Evolutionary conservation across 2,888 invertebrate genomes (phyloP).

Genomic region (Chrysotoxum bicinctum): DNA sequence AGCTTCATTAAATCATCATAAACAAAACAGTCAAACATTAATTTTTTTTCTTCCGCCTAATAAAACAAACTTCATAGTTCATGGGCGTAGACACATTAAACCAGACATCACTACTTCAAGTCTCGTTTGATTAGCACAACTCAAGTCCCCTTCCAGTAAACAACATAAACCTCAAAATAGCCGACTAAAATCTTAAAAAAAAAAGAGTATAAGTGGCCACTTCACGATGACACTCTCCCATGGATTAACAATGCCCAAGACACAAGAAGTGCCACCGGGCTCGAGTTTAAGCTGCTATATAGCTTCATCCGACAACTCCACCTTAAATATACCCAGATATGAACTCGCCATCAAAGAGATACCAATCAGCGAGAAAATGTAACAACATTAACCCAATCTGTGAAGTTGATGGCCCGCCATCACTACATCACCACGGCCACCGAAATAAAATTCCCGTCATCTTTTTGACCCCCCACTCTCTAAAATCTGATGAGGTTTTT

Average conservation of each 20-base stretch:
- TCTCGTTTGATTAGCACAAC: constrained; percentile 58
- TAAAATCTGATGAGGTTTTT: constrained; percentile 11
- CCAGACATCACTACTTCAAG: constrained; percentile 35
- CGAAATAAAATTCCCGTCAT: constrained; percentile 57
- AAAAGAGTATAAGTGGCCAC: constrained; percentile 55
- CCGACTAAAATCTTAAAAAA: constrained; percentile 56
- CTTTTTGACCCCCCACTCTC: constrained; percentile 49
- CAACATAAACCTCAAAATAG: constrained; percentile 70
- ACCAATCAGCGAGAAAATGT: constrained; percentile 72
- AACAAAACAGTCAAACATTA: background rate
- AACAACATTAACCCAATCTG: constrained; percentile 71
- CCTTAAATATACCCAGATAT: background rate
- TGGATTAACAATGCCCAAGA: constrained; percentile 63
- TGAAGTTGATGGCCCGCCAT: constrained; percentile 67
- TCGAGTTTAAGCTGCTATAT: background rate
- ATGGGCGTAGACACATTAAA: constrained; percentile 27
- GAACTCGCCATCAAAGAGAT: constrained; percentile 54
- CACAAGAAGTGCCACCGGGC: constrained; percentile 53
- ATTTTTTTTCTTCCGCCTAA: background rate
- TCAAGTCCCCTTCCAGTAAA: constrained; percentile 56
- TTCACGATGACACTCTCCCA: constrained; percentile 71
- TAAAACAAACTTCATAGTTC: constrained; percentile 32
- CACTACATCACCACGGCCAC: constrained; percentile 29
- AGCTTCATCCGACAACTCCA: constrained; percentile 5
- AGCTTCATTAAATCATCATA: background rate